Conservation (phyloP, 1,140 invertebrate species). For the Papilio xuthus region DNA sequence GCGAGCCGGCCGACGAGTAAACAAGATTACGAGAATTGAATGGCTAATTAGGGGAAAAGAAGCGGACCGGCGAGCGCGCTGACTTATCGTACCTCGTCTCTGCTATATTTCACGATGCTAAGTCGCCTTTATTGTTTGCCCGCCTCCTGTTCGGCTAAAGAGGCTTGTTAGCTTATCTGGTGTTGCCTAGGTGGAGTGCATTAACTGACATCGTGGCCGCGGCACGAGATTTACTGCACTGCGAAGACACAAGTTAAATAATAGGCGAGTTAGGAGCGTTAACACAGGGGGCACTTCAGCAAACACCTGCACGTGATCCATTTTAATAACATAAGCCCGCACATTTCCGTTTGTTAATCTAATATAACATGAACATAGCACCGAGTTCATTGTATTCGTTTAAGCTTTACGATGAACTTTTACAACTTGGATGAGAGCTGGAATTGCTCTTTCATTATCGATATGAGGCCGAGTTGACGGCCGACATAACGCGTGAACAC, state of each 20-base stretch:
- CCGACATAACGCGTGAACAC: constrained; percentile 57
- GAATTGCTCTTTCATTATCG: constrained; percentile 54
- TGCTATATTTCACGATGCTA: constrained; percentile 78
- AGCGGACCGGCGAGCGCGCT: constrained; percentile 63
- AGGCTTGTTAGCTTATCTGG: constrained; percentile 78
- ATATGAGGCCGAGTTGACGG: constrained; percentile 50
- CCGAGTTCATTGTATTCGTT: constrained; percentile 49
- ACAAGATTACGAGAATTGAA: constrained; percentile 81
- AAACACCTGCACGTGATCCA: constrained; percentile 33
- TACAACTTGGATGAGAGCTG: constrained; percentile 66
- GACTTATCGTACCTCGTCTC: constrained; percentile 75
- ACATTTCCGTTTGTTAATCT: constrained; percentile 49
- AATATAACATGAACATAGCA: constrained; percentile 42
- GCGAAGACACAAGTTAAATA: constrained; percentile 58
- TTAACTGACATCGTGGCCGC: constrained; percentile 64
- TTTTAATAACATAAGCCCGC: constrained; percentile 40
- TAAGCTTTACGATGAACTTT: constrained; percentile 54
- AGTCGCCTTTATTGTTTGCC: constrained; percentile 77
- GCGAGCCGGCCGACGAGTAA: constrained; percentile 73
- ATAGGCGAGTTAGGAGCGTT: constrained; percentile 43
- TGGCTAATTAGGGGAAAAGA: constrained; percentile 80
- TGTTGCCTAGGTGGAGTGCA: constrained; percentile 71
- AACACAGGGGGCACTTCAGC: not conserved
- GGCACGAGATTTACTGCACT: constrained; percentile 62
- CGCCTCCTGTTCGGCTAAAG: constrained; percentile 76